Evolutionary conservation across 35 echinoderm and acorn worm genomes (phyloP), one percentile per base, ranked within the genome.

Genomic region (Lytechinus pictus): DNA sequence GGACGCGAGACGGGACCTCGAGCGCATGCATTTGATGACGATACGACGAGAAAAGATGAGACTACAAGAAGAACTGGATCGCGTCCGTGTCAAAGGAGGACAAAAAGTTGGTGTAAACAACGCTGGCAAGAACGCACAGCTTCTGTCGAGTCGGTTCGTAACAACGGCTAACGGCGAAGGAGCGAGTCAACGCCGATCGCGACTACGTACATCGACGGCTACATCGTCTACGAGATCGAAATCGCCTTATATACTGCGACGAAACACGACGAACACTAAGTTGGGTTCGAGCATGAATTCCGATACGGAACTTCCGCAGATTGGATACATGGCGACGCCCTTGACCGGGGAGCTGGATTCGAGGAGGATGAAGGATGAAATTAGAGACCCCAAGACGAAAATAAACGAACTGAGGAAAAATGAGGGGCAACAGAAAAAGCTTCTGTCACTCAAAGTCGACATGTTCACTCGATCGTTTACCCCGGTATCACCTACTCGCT

Each of bases 41-140:
- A 99, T 99, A 66, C 96, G 97, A 13, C 97, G 94, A 61, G 98
- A 99, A 58, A 97, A 97, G 91, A 94, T 97, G 24, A 52, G 94
- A 91, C 60, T 99, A 86, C 97, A 99, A 55, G 94, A 97, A 54
- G 98, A 99, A 71, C 55, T 99, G 27, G 95, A 97, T 53, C 95
- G 94, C 12, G 95, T 99, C 24, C 93, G 97, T 29, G 95, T 56
- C 4, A 97, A 97, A 86, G 97, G 98, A 66, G 92, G 96, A 12
- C 88, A 57, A 0, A 87, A 93, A 71, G 57, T 55, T 27, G 94
- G 94, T 3, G 53, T 91, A 55, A 91, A 9, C 21, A 52, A 57
- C 3, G 55, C 58, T 7, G 94, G 95, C 55, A 97, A 94, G 9
- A 94, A 96, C 53, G 94, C 96, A 7, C 27, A 89, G 28, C 24